Percentiles rank a stretch among this genome's conserved stretches.
These are phyloP conservation scores for Leguminivora glycinivorella DNA, from an alignment of 1,140 invertebrate species.

Conservation along the genomic window DNA sequence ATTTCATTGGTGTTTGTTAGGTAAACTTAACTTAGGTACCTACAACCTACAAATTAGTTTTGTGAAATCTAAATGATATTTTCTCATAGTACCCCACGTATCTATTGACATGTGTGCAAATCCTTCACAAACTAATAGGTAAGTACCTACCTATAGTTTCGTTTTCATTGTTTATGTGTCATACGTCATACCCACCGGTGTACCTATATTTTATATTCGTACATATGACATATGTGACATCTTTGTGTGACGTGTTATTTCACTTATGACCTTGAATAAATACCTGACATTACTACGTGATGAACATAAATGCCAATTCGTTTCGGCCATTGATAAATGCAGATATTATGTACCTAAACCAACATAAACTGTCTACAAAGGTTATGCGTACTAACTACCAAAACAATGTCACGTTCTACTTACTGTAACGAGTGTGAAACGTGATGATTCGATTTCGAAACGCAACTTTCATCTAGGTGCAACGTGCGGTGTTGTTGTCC, in stretches of 20 bases:
- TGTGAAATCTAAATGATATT: too few relatives aligned
- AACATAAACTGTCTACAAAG: slow-evolving; percentile 4
- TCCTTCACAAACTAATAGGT: too few relatives aligned
- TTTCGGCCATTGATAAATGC: not conserved
- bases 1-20: too few relatives aligned
- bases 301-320: not conserved
- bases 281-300: slow-evolving; percentile 18
- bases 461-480: slow-evolving; percentile 12
- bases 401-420: slow-evolving; percentile 26
- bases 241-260: not conserved
- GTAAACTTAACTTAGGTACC: too few relatives aligned
- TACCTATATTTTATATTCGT: too few relatives aligned
- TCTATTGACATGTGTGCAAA: too few relatives aligned
- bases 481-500: slow-evolving; percentile 2
- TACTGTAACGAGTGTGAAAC: not conserved
- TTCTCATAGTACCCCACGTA: too few relatives aligned
- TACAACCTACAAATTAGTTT: too few relatives aligned
- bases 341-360: not conserved
- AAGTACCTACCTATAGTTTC: too few relatives aligned
- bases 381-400: slow-evolving; percentile 10
- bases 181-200: too few relatives aligned
- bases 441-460: slow-evolving; percentile 7
- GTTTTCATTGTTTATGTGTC: too few relatives aligned
- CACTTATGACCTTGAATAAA: not conserved
- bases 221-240: not conserved